A percentile compares a stretch with the other conserved stretches of the same genome.
phyloP scores from a whole-genome alignment of 1,140 invertebrate genomes.

The Arctopsyche grandis region DNA sequence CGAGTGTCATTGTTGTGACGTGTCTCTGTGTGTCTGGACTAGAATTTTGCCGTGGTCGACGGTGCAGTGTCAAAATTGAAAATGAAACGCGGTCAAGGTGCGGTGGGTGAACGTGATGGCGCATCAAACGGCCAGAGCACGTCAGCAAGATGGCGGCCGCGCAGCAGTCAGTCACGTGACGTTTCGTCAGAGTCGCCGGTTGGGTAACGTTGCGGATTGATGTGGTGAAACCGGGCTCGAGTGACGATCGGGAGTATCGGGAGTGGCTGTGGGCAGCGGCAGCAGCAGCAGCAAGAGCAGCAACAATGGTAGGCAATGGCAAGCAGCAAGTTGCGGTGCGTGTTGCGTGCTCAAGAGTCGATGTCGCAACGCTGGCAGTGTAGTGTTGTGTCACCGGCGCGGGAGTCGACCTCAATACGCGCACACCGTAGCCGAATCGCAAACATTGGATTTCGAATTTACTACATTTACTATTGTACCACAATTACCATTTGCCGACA shows the following conservation, averaged over 20 bases:
- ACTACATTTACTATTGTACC: too few relatives aligned
- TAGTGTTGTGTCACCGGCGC: slow-evolving; percentile 32
- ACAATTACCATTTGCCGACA: too few relatives aligned
- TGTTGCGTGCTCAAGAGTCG: slow-evolving; percentile 11
- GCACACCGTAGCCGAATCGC: slow-evolving; percentile 15
- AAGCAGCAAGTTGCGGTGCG: background rate
- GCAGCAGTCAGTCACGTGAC: slow-evolving; percentile 32
- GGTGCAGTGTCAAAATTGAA: slow-evolving; percentile 32
- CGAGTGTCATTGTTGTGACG: too few relatives aligned
- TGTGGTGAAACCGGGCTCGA: background rate
- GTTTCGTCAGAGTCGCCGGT: slow-evolving; percentile 39
- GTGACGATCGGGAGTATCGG: background rate
- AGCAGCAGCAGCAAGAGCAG: background rate
- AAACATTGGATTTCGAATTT: slow-evolving; percentile 2
- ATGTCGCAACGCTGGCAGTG: slow-evolving; percentile 21
- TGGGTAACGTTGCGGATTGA: slow-evolving; percentile 27
- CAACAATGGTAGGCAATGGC: background rate
- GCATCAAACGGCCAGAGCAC: slow-evolving; percentile 6
- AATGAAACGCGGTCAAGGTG: slow-evolving; percentile 32
- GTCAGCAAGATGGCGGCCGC: slow-evolving; percentile 14
- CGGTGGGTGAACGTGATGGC: background rate
- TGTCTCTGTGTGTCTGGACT: too few relatives aligned
- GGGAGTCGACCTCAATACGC: slow-evolving; percentile 34
- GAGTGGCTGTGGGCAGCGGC: background rate
- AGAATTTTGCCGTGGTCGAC: background rate